Base-by-base conservation (phyloP, 2,888 invertebrate species). In the Caenorhabditis auriculariae region DNA sequence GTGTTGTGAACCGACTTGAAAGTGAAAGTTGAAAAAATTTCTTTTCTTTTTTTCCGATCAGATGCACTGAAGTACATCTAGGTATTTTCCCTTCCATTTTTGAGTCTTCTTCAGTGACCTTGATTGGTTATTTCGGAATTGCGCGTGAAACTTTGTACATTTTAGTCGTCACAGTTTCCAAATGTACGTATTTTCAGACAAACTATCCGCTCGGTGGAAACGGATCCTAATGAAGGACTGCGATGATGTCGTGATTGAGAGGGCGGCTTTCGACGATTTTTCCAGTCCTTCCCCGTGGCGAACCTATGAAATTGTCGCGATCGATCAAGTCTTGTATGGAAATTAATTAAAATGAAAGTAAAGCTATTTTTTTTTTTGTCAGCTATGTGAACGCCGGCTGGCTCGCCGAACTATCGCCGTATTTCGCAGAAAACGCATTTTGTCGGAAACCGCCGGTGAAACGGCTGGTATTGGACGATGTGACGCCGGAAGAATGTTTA, bases 381-480 rank as follows among this genome's bases (percentile, higher is more conserved):
- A 71, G 73, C 44, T 76, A 56, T 53, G 66, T 76, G 37, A 76
- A 76, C 45, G 56, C 72, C 12, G 76, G 76, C 7, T 76, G 73
- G 69, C 50, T 76, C 26, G 67, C 75, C 43, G 76, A 76, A 49
- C 54, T 74, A 41, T 75, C 75, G 19, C 60, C 72, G 21, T 75
- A 66, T 50, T 76, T 76, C 51, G 63, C 65, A 27, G 61, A 66
- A 6, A 60, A 56, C 42, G 55, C 66, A 26, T 72, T 53, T 56
- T 54, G 49, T 7, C 50, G 56, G 37, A 68, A 72, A 42, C 50
- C 59, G 9, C 42, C 50, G 7, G 19, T 35, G 26, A 60, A 62
- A 27, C 60, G 60, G 17, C 56, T 68, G 32, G 55, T 54, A n/a
- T 52, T 74, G 29, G 66, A 73, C 17, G 66, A 71, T 32, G 47